Percentiles rank a stretch among this genome's conserved stretches.
These are phyloP conservation scores for Pocillopora grandis DNA, from an alignment of 92 coral and sea anemone genomes.

Conservation along the genomic window DNA sequence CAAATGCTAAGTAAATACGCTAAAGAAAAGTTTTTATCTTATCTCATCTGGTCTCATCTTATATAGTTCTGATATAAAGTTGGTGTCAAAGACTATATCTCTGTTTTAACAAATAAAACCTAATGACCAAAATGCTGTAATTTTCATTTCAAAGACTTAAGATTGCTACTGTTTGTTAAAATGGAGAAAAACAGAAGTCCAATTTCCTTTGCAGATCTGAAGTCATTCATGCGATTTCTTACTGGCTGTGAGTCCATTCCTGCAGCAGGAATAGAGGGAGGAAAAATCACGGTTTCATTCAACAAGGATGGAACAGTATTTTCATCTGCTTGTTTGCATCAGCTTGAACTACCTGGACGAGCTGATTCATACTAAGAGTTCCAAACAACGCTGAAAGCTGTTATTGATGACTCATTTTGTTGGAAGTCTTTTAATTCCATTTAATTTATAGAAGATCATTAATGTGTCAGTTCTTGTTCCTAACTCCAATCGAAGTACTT, in stretches of 20 bases:
- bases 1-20: neutral
- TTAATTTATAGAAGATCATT: slow-evolving; percentile 26
- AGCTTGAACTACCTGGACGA: slow-evolving; percentile 40
- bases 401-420: slow-evolving; percentile 30
- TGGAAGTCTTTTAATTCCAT: slow-evolving; percentile 35
- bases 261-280: slow-evolving; percentile 40
- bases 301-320: slow-evolving; percentile 28
- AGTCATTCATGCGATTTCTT: slow-evolving; percentile 27
- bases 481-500: no score
- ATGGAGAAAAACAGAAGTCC: slow-evolving; percentile 18
- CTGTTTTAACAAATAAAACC: slow-evolving; percentile 10
- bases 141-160: no score
- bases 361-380: slow-evolving; percentile 38
- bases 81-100: slow-evolving; percentile 25
- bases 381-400: slow-evolving; percentile 32
- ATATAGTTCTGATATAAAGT: slow-evolving; percentile 25
- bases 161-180: neutral
- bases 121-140: no score
- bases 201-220: slow-evolving; percentile 31
- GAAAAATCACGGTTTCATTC: slow-evolving; percentile 35
- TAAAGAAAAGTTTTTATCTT: neutral
- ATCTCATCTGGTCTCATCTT: slow-evolving; percentile 26
- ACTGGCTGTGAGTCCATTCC: slow-evolving; percentile 39
- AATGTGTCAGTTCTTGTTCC: slow-evolving; percentile 25
- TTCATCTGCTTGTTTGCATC: slow-evolving; percentile 32